Conservation (phyloP, 1,140 invertebrate genomes). For the Episyrphus balteatus region DNA sequence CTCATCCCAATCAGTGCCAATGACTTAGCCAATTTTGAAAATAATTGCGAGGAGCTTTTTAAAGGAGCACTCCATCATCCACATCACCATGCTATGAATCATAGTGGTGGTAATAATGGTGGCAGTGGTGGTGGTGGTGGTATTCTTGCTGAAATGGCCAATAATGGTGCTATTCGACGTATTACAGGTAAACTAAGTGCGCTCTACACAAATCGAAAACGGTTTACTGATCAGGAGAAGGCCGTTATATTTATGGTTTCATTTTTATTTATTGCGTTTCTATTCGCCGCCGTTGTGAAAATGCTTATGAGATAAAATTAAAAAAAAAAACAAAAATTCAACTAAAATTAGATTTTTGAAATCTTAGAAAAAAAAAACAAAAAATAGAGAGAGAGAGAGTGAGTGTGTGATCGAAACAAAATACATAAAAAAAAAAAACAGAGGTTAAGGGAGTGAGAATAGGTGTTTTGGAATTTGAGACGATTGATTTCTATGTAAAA, state of each 20-base stretch:
- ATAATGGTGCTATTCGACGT: conserved; percentile 15
- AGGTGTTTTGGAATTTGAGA: no score
- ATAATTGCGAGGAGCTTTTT: conserved; percentile 20
- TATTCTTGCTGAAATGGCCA: conserved; percentile 9
- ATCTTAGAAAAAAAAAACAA: no score
- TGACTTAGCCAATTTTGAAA: conserved; percentile 22
- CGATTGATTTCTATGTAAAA: no score
- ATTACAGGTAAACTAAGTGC: conserved; percentile 18
- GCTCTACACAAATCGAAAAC: conserved; percentile 28
- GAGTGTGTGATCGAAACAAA: no score
- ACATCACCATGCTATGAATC: conserved; percentile 19
- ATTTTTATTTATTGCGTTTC: conserved; percentile 29
- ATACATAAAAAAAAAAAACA: no score
- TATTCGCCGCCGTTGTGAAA: conserved; percentile 30
- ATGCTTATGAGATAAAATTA: conserved; percentile 10
- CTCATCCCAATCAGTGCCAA: conserved; percentile 19
- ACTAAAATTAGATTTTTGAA: no score
- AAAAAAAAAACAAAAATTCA: neutral
- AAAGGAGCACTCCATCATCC: conserved; percentile 20
- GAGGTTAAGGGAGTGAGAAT: no score
- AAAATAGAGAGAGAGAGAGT: no score
- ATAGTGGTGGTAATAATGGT: neutral
- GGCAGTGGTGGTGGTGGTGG: conserved; percentile 1
- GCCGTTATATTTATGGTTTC: conserved; percentile 32
- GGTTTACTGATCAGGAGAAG: conserved; percentile 31